Evolutionary conservation across 2,888 invertebrate genomes (phyloP).

Genomic region (Phania funesta): DNA sequence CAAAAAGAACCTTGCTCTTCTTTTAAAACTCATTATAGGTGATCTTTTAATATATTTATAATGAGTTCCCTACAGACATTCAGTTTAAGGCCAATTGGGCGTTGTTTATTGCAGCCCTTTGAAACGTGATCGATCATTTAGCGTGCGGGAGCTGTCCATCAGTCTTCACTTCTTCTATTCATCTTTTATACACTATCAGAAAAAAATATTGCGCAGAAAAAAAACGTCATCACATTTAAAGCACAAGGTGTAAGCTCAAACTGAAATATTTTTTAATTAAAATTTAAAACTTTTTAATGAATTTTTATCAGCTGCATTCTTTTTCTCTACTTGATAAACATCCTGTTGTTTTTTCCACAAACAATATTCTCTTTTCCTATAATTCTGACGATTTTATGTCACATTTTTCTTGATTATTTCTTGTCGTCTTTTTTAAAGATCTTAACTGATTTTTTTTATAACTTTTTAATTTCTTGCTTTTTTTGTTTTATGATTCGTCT

Average conservation of each 20-base stretch:
- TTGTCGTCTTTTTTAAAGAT: slow-evolving; percentile 16
- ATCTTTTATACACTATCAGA: slow-evolving; percentile 11
- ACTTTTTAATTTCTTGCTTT: slow-evolving; percentile 14
- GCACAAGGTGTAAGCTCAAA: slow-evolving; percentile 60
- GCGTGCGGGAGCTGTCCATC: slow-evolving; percentile 72
- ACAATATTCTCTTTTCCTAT: slow-evolving; percentile 61
- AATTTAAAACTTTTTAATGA: slow-evolving; percentile 78
- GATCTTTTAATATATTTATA: slow-evolving; percentile 70
- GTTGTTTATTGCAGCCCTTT: slow-evolving; percentile 67
- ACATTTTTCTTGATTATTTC: slow-evolving; percentile 35
- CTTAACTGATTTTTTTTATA: slow-evolving; percentile 8
- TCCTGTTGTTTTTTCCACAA: slow-evolving; percentile 61
- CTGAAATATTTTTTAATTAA: slow-evolving; percentile 75
- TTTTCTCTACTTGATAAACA: slow-evolving; percentile 34
- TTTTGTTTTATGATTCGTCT: slow-evolving; percentile 9
- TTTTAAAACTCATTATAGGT: slow-evolving; percentile 69
- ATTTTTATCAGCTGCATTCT: slow-evolving; percentile 77
- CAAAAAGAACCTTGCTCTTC: background rate
- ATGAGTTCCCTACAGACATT: slow-evolving; percentile 51
- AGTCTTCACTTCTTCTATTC: slow-evolving; percentile 59
- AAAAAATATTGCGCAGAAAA: background rate
- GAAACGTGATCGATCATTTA: slow-evolving; percentile 71
- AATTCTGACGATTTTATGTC: slow-evolving; percentile 29
- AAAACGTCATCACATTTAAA: slow-evolving; percentile 29
- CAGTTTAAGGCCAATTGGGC: slow-evolving; percentile 65